Base-by-base conservation (phyloP, 2,888 invertebrate species). In the Coelogynopora nodosa region DNA sequence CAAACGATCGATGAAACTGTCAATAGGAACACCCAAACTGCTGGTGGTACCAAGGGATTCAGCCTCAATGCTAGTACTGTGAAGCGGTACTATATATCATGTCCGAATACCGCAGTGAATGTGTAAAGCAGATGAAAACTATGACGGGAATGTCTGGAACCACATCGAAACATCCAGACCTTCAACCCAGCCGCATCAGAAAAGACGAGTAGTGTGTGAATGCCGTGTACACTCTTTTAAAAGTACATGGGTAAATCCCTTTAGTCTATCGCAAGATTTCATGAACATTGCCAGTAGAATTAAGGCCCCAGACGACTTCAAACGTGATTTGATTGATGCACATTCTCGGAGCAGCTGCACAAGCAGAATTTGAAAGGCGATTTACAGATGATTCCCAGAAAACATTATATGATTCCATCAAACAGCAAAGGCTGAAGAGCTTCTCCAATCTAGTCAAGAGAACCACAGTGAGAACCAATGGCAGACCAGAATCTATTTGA, bases 11-110 rank as follows among this genome's bases (percentile, higher is more conserved):
- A 74, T 10, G 87, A 88, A 86, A 87, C 87, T 27, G 85, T 87
- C 0, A 88, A 88, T 49, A 88, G 86, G 49, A 88, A 88, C 49
- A 88, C 88, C 0, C 87, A 88, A 86, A 89, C 88, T 30, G 49
- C 87, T 83, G 88, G 87, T 80, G 88, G 88, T 26, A 89, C 86
- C 30, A 81, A 84, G 28, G 86, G 86, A 26, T 80, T 80, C 28
- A 80, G 80, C 28, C 80, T 80, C 23, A 80, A 80, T 80, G 26
- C 23, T 26, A 27, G 80, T 80, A 87, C 89, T 26, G 84, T 88
- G 0, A 83, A 30, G 26, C 30, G 85, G 28, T 88, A 88, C 67
- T 87, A 88, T n/a, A n/a, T 74, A 74, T 89, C 18, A 88, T 86
- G 31, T 88, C 88, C 26, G 88, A 89, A 28, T 84, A 87, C 31